Evolutionary conservation across 1,140 invertebrate genomes (phyloP).

Genomic region (Lasaia peninsularis): DNA sequence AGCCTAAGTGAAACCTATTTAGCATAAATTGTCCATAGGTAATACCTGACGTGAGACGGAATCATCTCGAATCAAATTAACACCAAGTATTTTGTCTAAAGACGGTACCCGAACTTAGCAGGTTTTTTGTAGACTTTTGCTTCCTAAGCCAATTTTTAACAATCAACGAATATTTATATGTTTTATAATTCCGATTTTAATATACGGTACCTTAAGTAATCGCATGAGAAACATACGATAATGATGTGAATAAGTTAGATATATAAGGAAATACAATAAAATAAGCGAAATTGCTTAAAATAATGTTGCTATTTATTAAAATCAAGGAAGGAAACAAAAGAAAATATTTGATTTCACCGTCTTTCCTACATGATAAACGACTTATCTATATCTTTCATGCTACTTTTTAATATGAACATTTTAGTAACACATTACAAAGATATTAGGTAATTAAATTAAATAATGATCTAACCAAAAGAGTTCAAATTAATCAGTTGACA

Average conservation of each 20-base stretch:
- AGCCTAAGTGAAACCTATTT: constrained; percentile 73
- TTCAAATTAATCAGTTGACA: too few species aligned
- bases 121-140: constrained; percentile 56
- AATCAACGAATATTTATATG: constrained; percentile 74
- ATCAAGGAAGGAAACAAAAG: constrained; percentile 13
- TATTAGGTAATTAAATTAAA: too few species aligned
- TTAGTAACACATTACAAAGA: too few species aligned
- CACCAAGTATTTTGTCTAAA: constrained; percentile 19
- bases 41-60: constrained; percentile 47
- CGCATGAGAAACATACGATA: constrained; percentile 48
- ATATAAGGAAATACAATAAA: constrained; percentile 21
- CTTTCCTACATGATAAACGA: too few species aligned
- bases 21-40: constrained; percentile 74
- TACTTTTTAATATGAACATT: too few species aligned
- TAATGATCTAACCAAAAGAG: too few species aligned
- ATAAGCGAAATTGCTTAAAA: constrained; percentile 30
- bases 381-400: too few species aligned
- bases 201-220: constrained; percentile 28
- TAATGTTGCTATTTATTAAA: constrained; percentile 30
- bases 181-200: constrained; percentile 49
- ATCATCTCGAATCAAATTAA: constrained; percentile 24
- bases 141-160: constrained; percentile 65
- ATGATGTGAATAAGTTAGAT: constrained; percentile 35
- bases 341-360: too few species aligned
- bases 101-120: constrained; percentile 40